Base-by-base conservation (phyloP, 2,888 invertebrate genomes). In the Allophyes oxyacanthae region DNA sequence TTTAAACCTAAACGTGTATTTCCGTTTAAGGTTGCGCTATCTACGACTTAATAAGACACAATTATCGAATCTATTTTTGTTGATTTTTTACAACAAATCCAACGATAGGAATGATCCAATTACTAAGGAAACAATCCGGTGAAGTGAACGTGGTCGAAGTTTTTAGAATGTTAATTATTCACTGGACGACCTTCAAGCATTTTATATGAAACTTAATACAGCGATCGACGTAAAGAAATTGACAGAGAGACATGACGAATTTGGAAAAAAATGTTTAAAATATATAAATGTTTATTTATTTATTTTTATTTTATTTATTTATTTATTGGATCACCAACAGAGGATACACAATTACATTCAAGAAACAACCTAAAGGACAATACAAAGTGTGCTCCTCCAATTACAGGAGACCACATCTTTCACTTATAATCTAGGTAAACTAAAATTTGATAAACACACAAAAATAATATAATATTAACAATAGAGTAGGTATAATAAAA, bases 101-200 rank as follows among this genome's bases (percentile, higher is more conserved):
- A 40, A 49, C 10, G 26, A 34, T 37, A 36, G 25, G 14, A 50
- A 55, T 36, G 44, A 33, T 56, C 30, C 58, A 56, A 64, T 63
- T 57, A 53, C 26, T 34, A 55, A 54, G 65, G 52, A 72, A 62
- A 70, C 69, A 60, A 70, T 59, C 56, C 55, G 42, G 36, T 54
- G 26, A 50, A 74, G 72, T 71, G 70, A 75, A 75, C 67, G 72
- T 64, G 66, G 58, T 58, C 38, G 58, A 52, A 55, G 60, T 76
- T 77, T 77, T 73, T 62, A 59, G 56, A 68, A 61, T 51, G 61
- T 75, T 72, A 64, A 75, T 67, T 72, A 64, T 73, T 55, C 50
- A 70, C 43, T 30, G 38, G 61, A 30, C 44, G 74, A 63, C 83
- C 84, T 82, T 83, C 61, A 42, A 55, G 34, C 15, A 10, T 51